phyloP scores from a whole-genome alignment of 2,113 vertebrate genomes.

The Sciurus niger region DNA sequence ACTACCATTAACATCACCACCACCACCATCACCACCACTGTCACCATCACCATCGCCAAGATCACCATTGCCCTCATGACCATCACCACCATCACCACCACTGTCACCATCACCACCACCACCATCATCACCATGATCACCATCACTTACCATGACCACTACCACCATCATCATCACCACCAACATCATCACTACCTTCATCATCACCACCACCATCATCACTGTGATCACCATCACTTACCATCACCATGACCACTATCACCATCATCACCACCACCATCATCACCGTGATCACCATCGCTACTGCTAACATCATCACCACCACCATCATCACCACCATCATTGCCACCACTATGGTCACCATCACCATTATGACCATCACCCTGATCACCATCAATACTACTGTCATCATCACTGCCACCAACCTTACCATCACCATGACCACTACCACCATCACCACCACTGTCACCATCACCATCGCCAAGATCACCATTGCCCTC shows the following conservation, averaged over 20 bases:
- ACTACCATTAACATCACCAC: fast-evolving
- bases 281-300: too few species aligned
- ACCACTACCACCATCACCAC: fast-evolving
- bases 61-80: too few species aligned
- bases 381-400: too few species aligned
- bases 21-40: neutral
- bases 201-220: fast-evolving
- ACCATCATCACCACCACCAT: too few species aligned
- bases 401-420: neutral
- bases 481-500: neutral
- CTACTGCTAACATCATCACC: too few species aligned
- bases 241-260: too few species aligned
- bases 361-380: too few species aligned
- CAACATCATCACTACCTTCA: too few species aligned
- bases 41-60: neutral
- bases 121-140: neutral
- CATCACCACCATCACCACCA: neutral
- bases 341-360: too few species aligned
- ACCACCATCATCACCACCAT: neutral
- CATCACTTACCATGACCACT: too few species aligned
- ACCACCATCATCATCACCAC: too few species aligned
- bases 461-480: neutral
- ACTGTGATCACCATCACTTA: fast-evolving
- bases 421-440: neutral
- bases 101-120: too few species aligned